Conservation (phyloP, 2,113 vertebrate species). For the Rhegmatorhina hoffmannsi region DNA sequence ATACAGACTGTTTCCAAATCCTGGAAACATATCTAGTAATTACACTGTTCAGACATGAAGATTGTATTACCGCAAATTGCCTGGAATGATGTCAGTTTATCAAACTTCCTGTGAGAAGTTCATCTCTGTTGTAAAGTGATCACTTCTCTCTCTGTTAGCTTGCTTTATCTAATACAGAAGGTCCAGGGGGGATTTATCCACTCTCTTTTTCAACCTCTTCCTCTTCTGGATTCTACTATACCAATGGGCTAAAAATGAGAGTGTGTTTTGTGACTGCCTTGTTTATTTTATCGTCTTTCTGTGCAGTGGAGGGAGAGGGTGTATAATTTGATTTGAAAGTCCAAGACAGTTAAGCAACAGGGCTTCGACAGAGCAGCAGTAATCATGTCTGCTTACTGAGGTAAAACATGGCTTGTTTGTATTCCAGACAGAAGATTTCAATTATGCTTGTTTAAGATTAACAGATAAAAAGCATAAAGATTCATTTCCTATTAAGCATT, state of each 20-base stretch:
- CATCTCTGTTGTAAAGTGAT: constrained; percentile 35
- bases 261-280: constrained; percentile 14
- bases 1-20: constrained; percentile 53
- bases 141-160: constrained; percentile 36
- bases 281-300: constrained; percentile 43
- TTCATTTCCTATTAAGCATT: constrained; percentile 18
- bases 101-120: constrained; percentile 57
- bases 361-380: neutral
- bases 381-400: constrained; percentile 35
- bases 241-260: neutral
- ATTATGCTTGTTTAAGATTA: constrained; percentile 48
- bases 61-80: constrained; percentile 69
- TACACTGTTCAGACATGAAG: constrained; percentile 55
- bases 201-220: constrained; percentile 20
- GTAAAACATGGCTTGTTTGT: constrained; percentile 45
- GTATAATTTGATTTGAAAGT: constrained; percentile 59
- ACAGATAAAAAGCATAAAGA: constrained; percentile 41
- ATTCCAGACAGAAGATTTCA: constrained; percentile 64
- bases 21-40: constrained; percentile 60
- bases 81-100: constrained; percentile 69
- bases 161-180: constrained; percentile 55
- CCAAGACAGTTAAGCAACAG: constrained; percentile 36
- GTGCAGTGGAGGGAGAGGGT: neutral
- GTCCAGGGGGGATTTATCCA: constrained; percentile 13
- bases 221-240: constrained; percentile 28